These are phyloP conservation scores for Muscina levida DNA, from an alignment of 2,888 invertebrate genomes.

Conservation along the genomic window DNA sequence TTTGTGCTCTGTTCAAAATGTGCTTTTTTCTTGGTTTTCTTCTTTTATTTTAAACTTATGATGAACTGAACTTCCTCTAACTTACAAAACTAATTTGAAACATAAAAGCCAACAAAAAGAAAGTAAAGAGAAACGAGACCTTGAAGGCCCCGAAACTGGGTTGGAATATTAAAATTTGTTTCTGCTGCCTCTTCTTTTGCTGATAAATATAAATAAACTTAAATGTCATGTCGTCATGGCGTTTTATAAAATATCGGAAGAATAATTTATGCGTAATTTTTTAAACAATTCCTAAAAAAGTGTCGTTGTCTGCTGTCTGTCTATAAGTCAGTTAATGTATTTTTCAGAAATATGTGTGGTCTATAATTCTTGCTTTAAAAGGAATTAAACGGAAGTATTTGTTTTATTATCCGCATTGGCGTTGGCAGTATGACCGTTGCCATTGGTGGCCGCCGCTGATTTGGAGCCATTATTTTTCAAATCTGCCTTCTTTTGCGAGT, in stretches of 20 bases:
- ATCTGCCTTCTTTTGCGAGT: constrained; percentile 78
- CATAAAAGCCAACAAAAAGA: constrained; percentile 5
- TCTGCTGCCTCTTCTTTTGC: too few relatives aligned
- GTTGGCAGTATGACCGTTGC: constrained; percentile 71
- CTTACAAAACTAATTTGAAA: constrained; percentile 56
- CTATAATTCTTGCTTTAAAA: constrained; percentile 46
- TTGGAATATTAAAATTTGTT: constrained; percentile 18
- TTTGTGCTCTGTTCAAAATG: constrained; percentile 69
- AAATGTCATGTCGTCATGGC: constrained; percentile 17
- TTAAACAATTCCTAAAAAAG: constrained; percentile 31
- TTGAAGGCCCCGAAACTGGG: constrained; percentile 60
- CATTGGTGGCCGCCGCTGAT: constrained; percentile 66
- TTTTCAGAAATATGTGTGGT: constrained; percentile 57
- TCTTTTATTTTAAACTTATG: constrained; percentile 15
- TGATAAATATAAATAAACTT: constrained; percentile 1
- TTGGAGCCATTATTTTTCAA: constrained; percentile 74
- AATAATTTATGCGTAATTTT: constrained; percentile 11
- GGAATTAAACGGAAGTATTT: constrained; percentile 78
- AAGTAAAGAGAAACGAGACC: constrained; percentile 35
- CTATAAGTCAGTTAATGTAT: constrained; percentile 55
- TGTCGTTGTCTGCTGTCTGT: constrained; percentile 56
- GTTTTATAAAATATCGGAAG: constrained; percentile 22
- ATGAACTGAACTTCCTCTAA: constrained; percentile 53
- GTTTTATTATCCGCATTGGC: constrained; percentile 74
- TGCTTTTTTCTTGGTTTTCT: constrained; percentile 52